Conservation (phyloP, 2,113 vertebrate species). For the Lophochroa leadbeateri region DNA sequence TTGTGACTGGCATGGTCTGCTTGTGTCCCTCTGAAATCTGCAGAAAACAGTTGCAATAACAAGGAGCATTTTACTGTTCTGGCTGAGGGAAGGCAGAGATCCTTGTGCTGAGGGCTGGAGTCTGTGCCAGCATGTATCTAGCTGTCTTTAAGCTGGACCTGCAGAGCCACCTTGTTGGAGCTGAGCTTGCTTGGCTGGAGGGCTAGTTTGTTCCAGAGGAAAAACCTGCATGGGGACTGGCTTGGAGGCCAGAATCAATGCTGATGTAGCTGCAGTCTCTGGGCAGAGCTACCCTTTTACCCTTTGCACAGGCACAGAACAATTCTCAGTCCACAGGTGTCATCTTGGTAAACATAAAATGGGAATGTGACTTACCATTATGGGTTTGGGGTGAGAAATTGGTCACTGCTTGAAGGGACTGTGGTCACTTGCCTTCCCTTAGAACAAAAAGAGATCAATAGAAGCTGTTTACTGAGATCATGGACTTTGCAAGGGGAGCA, state of each 20-base stretch:
- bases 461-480: not conserved
- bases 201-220: not conserved
- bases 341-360: not conserved
- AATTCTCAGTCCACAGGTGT: not conserved
- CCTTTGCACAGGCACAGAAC: not conserved
- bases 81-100: not conserved
- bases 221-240: not conserved
- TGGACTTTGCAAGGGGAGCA: not conserved
- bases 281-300: not conserved
- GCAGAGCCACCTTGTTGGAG: not conserved
- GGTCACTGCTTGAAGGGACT: not conserved
- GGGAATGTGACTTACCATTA: rapidly evolving
- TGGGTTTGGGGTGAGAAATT: not conserved
- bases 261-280: not conserved
- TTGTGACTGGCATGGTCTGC: not conserved
- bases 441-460: not conserved
- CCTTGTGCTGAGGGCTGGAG: not conserved
- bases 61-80: not conserved
- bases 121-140: not conserved
- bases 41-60: not conserved
- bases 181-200: not conserved
- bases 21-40: not conserved
- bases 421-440: not conserved
- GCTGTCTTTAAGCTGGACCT: not conserved
- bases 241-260: not conserved